Base-by-base conservation (phyloP, 1,140 invertebrate species). In the Microplitis mediator region DNA sequence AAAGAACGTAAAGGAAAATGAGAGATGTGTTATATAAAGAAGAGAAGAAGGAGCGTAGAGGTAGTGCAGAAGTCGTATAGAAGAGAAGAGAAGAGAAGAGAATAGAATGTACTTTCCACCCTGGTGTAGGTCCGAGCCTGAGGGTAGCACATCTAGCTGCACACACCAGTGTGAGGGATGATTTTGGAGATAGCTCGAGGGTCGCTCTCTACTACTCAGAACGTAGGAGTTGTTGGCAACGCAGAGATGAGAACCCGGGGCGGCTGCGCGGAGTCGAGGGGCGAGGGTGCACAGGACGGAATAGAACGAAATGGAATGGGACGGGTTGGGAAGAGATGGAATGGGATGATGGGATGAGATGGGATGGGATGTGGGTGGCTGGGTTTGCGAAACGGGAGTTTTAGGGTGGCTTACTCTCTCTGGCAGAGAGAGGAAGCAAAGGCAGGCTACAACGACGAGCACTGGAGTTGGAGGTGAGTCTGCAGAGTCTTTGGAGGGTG, bases 151-250 rank as follows among this genome's bases (percentile, higher is more conserved):
- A 58, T 54, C 65, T 54, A n/a, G 58, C 75, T 60, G 62, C 75
- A 78, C 79, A 77, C 79, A 76, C 80, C 79, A 85, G 82, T 85
- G 82, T 86, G 84, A 84, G 84, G 85, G 85, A 87, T 87, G 84
- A 86, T 87, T 87, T 87, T 82, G 84, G 84, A 87, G 85, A 87
- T 87, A 86, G 86, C 84, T 86, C 71, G 83, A 85, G 85, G 82
- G 82, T 86, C 83, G 84, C 80, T 80, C 62, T 69, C 75, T 45
- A 45, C 39, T 45, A 6, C 5, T 45, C 39, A 76, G 71, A 74
- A 77, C 77, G 80, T 68, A 79, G 79, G 78, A 84, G 79, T 82
- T 82, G 79, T 78, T 71, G 78, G 74, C 64, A 76, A 77, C 79
- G 79, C 75, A 74, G 76, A 75, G 23, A 23, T 23, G 23, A 23